These are phyloP conservation scores for Agriopis marginaria DNA, from an alignment of 2,888 invertebrate species.

Conservation along the genomic window DNA sequence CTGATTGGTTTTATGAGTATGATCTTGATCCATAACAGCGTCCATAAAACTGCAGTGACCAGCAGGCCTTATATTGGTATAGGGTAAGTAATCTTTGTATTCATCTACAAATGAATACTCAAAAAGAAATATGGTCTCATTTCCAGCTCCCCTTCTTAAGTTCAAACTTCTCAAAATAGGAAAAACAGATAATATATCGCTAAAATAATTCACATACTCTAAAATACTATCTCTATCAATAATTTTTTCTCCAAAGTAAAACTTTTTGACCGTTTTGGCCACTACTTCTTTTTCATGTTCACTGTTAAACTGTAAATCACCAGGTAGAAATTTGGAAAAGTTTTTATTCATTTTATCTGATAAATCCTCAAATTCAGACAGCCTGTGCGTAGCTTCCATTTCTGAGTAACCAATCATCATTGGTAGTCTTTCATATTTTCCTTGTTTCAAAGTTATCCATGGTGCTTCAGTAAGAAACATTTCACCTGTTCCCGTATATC, in stretches of 20 bases:
- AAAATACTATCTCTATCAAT: slow-evolving; percentile 19
- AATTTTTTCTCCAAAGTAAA: slow-evolving; percentile 29
- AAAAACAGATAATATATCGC: slow-evolving; percentile 17
- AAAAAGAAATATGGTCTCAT: slow-evolving; percentile 44
- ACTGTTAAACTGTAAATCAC: slow-evolving; percentile 41
- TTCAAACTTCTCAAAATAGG: slow-evolving; percentile 16
- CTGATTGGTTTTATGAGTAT: slow-evolving; percentile 1
- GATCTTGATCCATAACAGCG: slow-evolving; percentile 13
- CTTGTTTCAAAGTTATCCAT: slow-evolving; percentile 15
- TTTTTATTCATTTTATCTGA: slow-evolving; percentile 21
- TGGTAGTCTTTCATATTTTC: slow-evolving; percentile 20
- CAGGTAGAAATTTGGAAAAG: slow-evolving; percentile 47
- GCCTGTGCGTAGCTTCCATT: slow-evolving; percentile 2
- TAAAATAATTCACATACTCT: slow-evolving; percentile 19
- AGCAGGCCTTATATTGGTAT: slow-evolving; percentile 17
- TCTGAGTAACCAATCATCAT: slow-evolving; percentile 28
- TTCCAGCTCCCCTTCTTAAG: slow-evolving; percentile 7
- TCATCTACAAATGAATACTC: slow-evolving; percentile 25
- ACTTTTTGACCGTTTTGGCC: slow-evolving; percentile 38
- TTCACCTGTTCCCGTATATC: slow-evolving; percentile 19
- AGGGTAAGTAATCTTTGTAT: slow-evolving; percentile 4
- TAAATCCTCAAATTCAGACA: slow-evolving; percentile 1
- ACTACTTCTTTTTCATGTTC: slow-evolving; percentile 41
- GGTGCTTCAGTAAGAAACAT: slow-evolving; percentile 27
- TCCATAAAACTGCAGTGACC: slow-evolving; percentile 17